These are phyloP conservation scores for Aurelia sp. DNA, from an alignment of 30 jellyfish, hydroid and myxozoan genomes.

Conservation along the genomic window DNA sequence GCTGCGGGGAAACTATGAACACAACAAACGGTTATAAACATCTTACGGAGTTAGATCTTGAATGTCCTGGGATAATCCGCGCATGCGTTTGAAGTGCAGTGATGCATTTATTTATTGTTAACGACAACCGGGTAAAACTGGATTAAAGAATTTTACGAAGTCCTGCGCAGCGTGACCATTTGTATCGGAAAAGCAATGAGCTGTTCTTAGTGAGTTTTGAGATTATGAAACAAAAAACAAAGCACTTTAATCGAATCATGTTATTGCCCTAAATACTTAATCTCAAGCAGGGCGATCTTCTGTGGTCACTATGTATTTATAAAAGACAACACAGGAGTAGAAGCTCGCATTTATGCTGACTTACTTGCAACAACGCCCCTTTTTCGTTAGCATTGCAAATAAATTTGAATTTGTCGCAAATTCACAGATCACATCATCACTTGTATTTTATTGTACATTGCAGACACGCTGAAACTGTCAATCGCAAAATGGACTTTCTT, in stretches of 20 bases:
- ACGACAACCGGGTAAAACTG: constrained; percentile 77
- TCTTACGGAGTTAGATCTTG: constrained; percentile 3
- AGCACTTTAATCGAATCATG: constrained; percentile 79
- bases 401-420: background rate
- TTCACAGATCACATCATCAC: background rate
- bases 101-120: constrained; percentile 47
- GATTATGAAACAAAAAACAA: constrained; percentile 46
- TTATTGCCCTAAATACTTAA: constrained; percentile 77
- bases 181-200: constrained; percentile 44
- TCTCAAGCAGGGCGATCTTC: constrained; percentile 74
- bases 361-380: constrained; percentile 65
- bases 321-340: constrained; percentile 30
- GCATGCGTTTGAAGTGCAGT: constrained; percentile 81
- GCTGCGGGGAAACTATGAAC: constrained; percentile 19
- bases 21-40: background rate
- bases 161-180: constrained; percentile 78
- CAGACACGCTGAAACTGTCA: too few species aligned
- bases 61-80: constrained; percentile 42
- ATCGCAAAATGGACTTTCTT: constrained; percentile 48
- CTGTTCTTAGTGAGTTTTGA: constrained; percentile 52
- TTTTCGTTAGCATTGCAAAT: background rate
- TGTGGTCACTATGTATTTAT: constrained; percentile 54
- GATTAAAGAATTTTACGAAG: constrained; percentile 50
- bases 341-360: constrained; percentile 3
- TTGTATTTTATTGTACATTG: background rate